phyloP scores from a whole-genome alignment of 1,140 invertebrate genomes.

The Zaprionus davidi region DNA sequence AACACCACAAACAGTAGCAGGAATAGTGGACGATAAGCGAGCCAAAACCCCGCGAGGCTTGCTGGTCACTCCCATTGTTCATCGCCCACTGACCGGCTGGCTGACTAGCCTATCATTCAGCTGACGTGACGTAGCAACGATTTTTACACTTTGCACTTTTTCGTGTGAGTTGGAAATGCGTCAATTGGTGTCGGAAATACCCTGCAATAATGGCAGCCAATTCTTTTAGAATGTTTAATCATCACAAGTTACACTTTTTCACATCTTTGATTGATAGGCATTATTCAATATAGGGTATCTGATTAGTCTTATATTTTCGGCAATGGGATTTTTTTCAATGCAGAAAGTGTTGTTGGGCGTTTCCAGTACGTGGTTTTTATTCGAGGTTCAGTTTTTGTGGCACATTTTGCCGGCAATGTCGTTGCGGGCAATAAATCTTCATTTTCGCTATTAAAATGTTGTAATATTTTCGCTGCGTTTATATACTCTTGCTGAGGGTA shows the following conservation, averaged over 20 bases:
- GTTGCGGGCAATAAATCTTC: conserved; percentile 77
- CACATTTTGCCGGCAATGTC: conserved; percentile 53
- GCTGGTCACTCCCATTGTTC: conserved; percentile 40
- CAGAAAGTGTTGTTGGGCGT: conserved; percentile 7
- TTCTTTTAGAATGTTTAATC: not conserved
- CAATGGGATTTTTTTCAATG: not conserved
- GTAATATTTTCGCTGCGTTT: conserved; percentile 67
- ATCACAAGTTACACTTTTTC: not conserved
- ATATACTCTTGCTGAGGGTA: not conserved
- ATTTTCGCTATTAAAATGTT: conserved; percentile 81
- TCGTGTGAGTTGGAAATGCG: conserved; percentile 27
- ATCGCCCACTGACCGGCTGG: conserved; percentile 37
- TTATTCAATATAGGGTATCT: not conserved
- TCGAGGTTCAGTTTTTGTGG: conserved; percentile 61
- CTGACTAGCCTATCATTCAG: conserved; percentile 70
- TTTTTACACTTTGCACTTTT: conserved; percentile 78
- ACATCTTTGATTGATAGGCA: not conserved
- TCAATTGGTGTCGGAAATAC: conserved; percentile 36
- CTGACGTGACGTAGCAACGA: conserved; percentile 74
- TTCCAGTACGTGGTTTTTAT: conserved; percentile 61
- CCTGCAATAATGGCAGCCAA: not conserved
- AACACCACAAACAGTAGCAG: conserved; percentile 27
- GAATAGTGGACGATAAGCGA: conserved; percentile 58
- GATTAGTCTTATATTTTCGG: not conserved
- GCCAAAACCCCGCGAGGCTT: conserved; percentile 24